phyloP scores from a whole-genome alignment of 2,888 invertebrate genomes.

The Fissipunctia ypsillon region DNA sequence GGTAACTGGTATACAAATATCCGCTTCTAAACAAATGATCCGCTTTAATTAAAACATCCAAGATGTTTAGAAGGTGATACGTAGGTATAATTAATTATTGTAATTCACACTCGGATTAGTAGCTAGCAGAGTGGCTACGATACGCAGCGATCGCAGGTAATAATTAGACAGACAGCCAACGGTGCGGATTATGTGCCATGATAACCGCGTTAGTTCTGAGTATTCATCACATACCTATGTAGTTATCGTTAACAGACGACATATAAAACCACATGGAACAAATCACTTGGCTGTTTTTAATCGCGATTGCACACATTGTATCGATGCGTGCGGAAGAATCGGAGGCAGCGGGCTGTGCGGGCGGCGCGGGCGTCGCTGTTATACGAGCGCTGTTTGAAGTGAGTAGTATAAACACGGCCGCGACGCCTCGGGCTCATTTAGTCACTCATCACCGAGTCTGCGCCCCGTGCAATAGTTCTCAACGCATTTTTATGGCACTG shows the following conservation, averaged over 20 bases:
- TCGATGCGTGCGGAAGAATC: conserved; percentile 73
- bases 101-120: conserved; percentile 23
- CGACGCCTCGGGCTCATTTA: conserved; percentile 74
- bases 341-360: conserved; percentile 67
- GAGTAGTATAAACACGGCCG: conserved; percentile 77
- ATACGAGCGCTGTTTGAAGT: conserved; percentile 81
- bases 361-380: conserved; percentile 77
- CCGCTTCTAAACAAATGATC: too few relatives aligned
- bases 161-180: conserved; percentile 46
- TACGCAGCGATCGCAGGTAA: conserved; percentile 15
- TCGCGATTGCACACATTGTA: conserved; percentile 75
- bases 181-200: conserved; percentile 49
- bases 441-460: conserved; percentile 75
- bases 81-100: conserved; percentile 22
- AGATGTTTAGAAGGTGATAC: conserved; percentile 23
- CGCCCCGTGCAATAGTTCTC: conserved; percentile 79
- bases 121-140: conserved; percentile 20
- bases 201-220: conserved; percentile 55
- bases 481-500: conserved; percentile 83
- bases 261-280: conserved; percentile 76
- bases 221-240: conserved; percentile 64
- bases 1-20: conserved; percentile 24
- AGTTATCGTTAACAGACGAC: conserved; percentile 71
- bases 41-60: conserved; percentile 25
- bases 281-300: conserved; percentile 74